Percentiles rank a stretch among this genome's conserved stretches.
Conservation (phyloP, 2,797 vertebrate genomes). For the Microcaecilia unicolor region DNA sequence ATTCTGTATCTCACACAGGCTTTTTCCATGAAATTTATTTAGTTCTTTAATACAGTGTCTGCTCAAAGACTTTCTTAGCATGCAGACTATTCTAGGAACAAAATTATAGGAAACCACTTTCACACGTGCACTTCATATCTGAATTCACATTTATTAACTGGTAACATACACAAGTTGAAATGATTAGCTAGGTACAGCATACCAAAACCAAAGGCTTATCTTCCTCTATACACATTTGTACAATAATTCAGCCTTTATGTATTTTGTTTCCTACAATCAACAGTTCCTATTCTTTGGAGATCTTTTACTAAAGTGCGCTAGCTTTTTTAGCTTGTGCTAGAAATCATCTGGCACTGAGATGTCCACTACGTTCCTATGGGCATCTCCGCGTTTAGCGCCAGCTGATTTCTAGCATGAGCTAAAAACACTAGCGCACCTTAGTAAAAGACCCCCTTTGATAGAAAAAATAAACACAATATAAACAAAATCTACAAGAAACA, state of each 20-base stretch:
- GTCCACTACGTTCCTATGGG: too few species aligned
- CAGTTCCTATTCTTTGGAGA: too few species aligned
- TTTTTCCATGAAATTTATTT: conserved; percentile 19
- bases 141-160: conserved; percentile 45
- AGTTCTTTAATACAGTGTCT: conserved; percentile 27
- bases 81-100: conserved; percentile 19
- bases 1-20: conserved; percentile 23
- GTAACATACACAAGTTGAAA: conserved; percentile 31
- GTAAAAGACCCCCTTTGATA: too few species aligned
- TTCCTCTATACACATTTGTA: too few species aligned
- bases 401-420: too few species aligned
- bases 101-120: not conserved
- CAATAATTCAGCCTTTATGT: not conserved
- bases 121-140: conserved; percentile 22
- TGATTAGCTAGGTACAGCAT: conserved; percentile 16
- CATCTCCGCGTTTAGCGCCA: too few species aligned
- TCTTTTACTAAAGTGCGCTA: too few species aligned
- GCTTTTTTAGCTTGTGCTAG: too few species aligned
- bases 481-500: conserved; percentile 4
- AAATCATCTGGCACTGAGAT: too few species aligned
- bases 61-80: conserved; percentile 12
- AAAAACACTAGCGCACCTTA: too few species aligned
- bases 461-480: too few species aligned
- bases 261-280: not conserved
- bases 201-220: conserved; percentile 7